These are phyloP conservation scores for Drosophila cardini DNA, from an alignment of 1,140 invertebrate genomes.

Conservation along the genomic window DNA sequence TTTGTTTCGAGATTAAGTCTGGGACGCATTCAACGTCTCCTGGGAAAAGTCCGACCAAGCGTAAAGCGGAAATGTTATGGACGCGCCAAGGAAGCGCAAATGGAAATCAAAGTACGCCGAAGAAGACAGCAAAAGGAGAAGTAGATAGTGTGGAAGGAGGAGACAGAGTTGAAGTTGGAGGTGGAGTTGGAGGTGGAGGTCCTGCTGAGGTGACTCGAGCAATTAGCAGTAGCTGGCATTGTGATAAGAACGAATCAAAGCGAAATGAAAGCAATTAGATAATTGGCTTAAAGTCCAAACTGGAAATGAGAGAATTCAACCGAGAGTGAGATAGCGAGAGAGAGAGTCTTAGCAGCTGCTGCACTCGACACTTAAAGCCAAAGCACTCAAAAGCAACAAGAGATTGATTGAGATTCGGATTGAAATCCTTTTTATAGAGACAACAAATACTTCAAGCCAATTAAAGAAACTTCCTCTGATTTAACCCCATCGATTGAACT, in stretches of 20 bases:
- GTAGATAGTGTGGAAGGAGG: constrained; percentile 35
- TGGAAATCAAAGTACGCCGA: constrained; percentile 71
- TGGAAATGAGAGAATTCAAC: neutral
- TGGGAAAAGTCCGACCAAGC: constrained; percentile 54
- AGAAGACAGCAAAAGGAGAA: neutral
- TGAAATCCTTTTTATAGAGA: constrained; percentile 17
- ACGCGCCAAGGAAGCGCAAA: constrained; percentile 64
- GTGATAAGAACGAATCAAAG: constrained; percentile 70
- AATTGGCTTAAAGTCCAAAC: constrained; percentile 72
- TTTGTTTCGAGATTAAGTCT: constrained; percentile 84
- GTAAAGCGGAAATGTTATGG: constrained; percentile 76
- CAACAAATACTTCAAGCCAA: constrained; percentile 21
- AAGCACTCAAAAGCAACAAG: constrained; percentile 11
- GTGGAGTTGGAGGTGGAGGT: neutral
- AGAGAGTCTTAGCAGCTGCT: constrained; percentile 18
- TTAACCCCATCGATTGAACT: constrained; percentile 19
- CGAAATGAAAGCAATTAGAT: constrained; percentile 73
- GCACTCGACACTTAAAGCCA: constrained; percentile 21
- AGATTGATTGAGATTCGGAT: neutral
- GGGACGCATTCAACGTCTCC: constrained; percentile 59
- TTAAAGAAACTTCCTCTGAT: constrained; percentile 4
- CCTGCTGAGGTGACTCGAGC: constrained; percentile 31
- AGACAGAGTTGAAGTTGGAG: constrained; percentile 14
- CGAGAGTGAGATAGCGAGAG: constrained; percentile 14
- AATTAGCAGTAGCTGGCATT: constrained; percentile 24